Base-by-base conservation (phyloP, 53 echinoderm and acorn worm genomes). In the Astropecten irregularis region DNA sequence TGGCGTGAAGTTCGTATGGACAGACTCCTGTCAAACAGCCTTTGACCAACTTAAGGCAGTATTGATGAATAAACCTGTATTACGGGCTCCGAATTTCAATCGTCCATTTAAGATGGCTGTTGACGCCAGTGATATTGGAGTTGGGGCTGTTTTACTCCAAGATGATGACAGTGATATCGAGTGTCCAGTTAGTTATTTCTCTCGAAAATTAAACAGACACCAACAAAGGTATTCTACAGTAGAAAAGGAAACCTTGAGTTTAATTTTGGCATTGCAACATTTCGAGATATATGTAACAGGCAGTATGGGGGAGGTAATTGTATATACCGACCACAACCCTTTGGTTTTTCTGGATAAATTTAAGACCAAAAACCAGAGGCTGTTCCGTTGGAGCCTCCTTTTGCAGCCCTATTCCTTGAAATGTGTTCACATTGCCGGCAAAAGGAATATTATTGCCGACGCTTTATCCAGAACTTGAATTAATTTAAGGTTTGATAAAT, bases 21-120 rank as follows among this genome's bases (percentile, higher is more conserved):
- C 71, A 40, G 73, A 57, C 15, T 4, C 1, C 2, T 90, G 86
- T 49, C 56, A 68, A 33, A 39, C 3, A 49, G 58, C 51, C 0
- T 83, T 83, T 60, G 73, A 81, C 9, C 71, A 47, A 68, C 27
- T 86, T 4, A 90, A 90, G 30, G 40, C 82, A 9, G 26, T 91
- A 7, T 32, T 91, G 27, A 74, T 73, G 35, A 79, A 54, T 28
- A 15, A 42, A 16, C 88, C 77, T 11, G 72, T 88, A 26, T 55
- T 85, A 4, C 8, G 36, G 1, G 84, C 84, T 9, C 89, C 76
- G 7, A 68, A 86, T 42, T 42, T 42, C 11, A 42, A 42, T 11
- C 42, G 42, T 42, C 42, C 42, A 42, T 42, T 42, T 42, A 53
- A 53, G 18, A 53, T 53, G 21, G 53, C 53, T 53, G 21, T 53